Evolutionary conservation across 2,797 vertebrate species (phyloP).

Genomic region (Alosa sapidissima): DNA sequence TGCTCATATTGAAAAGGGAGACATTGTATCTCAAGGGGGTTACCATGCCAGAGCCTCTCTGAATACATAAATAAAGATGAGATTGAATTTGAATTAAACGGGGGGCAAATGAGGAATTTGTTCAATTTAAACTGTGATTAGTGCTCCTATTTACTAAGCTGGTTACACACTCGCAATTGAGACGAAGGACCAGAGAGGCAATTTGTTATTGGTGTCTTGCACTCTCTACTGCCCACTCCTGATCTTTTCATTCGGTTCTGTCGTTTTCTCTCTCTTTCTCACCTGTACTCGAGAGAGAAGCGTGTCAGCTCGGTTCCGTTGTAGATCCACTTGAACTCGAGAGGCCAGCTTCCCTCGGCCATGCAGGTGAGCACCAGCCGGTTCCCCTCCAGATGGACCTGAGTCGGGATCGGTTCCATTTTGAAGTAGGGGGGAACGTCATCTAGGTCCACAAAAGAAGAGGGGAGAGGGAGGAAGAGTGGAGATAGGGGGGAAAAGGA

Average conservation of each 20-base stretch:
- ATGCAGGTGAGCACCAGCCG: slow-evolving; percentile 97
- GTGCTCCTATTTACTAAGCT: slow-evolving; percentile 56
- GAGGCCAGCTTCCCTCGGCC: slow-evolving; percentile 98
- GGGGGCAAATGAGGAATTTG: slow-evolving; percentile 68
- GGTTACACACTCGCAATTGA: slow-evolving; percentile 58
- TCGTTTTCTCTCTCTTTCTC: slow-evolving; percentile 68
- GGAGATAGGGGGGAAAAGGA: background rate
- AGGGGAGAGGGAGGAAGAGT: background rate
- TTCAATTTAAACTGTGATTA: slow-evolving; percentile 67
- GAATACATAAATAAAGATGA: slow-evolving; percentile 73
- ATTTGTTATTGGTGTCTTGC: background rate
- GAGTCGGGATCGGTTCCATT: slow-evolving; percentile 90
- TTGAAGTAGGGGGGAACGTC: slow-evolving; percentile 97
- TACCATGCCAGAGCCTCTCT: slow-evolving; percentile 58
- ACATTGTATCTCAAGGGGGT: slow-evolving; percentile 67
- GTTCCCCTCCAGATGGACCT: slow-evolving; percentile 95
- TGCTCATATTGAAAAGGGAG: slow-evolving; percentile 64
- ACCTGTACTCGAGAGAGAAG: slow-evolving; percentile 97
- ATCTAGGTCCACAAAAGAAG: slow-evolving; percentile 63
- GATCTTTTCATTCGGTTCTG: slow-evolving; percentile 85
- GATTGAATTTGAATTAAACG: slow-evolving; percentile 67
- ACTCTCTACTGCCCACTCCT: slow-evolving; percentile 85
- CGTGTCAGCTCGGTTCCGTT: slow-evolving; percentile 88
- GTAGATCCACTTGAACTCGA: slow-evolving; percentile 98
- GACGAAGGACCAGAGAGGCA: slow-evolving; percentile 25